Base-by-base conservation (phyloP, 2,888 invertebrate species). In the Clivina fossor region DNA sequence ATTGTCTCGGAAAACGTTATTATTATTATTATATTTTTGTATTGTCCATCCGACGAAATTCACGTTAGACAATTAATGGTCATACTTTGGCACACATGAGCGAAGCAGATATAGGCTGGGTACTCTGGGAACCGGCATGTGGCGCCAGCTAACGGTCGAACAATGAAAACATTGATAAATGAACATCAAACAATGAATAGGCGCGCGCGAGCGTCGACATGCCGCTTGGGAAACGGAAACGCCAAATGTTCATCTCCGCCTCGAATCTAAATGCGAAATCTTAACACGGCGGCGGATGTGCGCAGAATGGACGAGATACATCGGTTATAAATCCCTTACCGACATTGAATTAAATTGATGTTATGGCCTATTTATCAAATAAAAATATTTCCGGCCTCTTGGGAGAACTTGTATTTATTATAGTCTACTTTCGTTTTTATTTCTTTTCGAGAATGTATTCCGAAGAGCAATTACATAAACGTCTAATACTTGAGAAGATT, bases 91-190 rank as follows among this genome's bases (percentile, higher is more conserved):
- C 15, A 32, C 47, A 47, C 47, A 35, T 35, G 32, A 32, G 32
- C 47, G 35, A 35, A 33, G 47, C 47, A 24, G n/a, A n/a, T n/a
- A n/a, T 4, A 22, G 26, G 48, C 35, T 26, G 18, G 35, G 24
- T 24, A 32, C 54, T 35, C 54, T 54, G 54, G 44, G 54, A 54
- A 54, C 26, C 37, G 54, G 24, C 54, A 54, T 44, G 54, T 54
- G 54, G 44, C 13, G 11, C 13, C 22, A 24, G 11, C 26, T 24
- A 18, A 3, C n/a, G 32, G 19, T 11, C 16, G 37, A 54, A 54
- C 54, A 54, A 54, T 54, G 54, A 54, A 54, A 54, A 44, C 54
- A 54, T 54, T 54, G 54, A 54, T 54, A 54, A 54, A 54, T 54
- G 54, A 54, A 54, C 54, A 46, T 54, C 44, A 54, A 44, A 54